A percentile compares a stretch with the other conserved stretches of the same genome.
Evolutionary conservation across 2,888 invertebrate genomes (phyloP).

Genomic region (Patella caerulea): DNA sequence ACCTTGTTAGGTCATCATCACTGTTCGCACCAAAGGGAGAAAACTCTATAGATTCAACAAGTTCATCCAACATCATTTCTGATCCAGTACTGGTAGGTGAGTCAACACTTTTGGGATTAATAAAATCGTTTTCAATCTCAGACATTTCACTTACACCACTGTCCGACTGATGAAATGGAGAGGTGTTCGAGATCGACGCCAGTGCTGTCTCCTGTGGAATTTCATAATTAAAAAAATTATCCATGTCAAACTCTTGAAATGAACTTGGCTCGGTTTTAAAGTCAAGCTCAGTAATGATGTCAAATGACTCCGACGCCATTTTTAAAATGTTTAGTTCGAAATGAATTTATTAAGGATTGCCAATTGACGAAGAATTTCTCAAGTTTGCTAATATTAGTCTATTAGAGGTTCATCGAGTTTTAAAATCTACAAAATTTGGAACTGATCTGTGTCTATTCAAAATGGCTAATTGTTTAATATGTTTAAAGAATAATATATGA

Average conservation of each 20-base stretch:
- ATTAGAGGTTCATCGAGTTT: too few relatives aligned
- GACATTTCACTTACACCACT: constrained; percentile 53
- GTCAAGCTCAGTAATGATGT: neutral
- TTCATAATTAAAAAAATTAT: neutral
- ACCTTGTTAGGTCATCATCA: constrained; percentile 14
- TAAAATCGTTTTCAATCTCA: constrained; percentile 13
- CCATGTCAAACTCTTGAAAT: neutral
- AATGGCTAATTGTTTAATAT: too few relatives aligned
- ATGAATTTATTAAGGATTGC: too few relatives aligned
- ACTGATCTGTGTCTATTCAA: too few relatives aligned
- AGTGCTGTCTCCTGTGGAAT: neutral
- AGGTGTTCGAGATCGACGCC: constrained; percentile 31
- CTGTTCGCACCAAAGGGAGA: constrained; percentile 20
- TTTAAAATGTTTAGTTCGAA: neutral
- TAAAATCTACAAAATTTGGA: too few relatives aligned
- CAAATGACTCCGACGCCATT: neutral
- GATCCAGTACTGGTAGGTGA: neutral
- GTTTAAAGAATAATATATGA: too few relatives aligned
- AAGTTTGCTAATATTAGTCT: too few relatives aligned
- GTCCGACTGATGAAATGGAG: constrained; percentile 61
- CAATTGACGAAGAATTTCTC: too few relatives aligned
- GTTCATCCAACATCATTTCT: constrained; percentile 22
- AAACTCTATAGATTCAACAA: constrained; percentile 17
- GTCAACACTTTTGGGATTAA: constrained; percentile 22
- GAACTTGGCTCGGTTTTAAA: neutral